These are phyloP conservation scores for Beroe forskalii DNA, from an alignment of 37 sponge, comb jelly and placozoan genomes.

Conservation along the genomic window DNA sequence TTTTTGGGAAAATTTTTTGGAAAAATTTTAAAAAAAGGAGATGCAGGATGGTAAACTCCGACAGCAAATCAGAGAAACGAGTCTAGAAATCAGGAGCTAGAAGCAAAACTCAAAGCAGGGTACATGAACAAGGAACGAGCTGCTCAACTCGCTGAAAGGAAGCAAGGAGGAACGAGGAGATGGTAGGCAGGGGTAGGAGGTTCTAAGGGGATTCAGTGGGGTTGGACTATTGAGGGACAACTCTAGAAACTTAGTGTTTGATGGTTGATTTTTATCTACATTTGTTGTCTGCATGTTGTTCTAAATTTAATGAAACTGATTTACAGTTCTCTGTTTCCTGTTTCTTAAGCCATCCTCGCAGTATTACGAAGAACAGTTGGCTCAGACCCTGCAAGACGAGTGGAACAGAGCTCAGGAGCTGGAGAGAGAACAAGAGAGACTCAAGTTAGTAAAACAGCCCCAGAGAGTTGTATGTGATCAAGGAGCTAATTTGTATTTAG, in stretches of 20 bases:
- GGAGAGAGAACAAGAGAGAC: slow-evolving; percentile 21
- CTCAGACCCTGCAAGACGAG: slow-evolving; percentile 62
- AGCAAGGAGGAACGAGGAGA: slow-evolving; percentile 67
- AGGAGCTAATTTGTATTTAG: too few relatives aligned
- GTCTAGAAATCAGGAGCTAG: slow-evolving; percentile 85
- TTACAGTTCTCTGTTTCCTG: too few relatives aligned
- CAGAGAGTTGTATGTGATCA: too few relatives aligned
- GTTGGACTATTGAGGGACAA: too few relatives aligned
- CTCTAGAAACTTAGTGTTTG: too few relatives aligned
- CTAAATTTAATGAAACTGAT: too few relatives aligned
- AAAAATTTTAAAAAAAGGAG: slow-evolving; percentile 73
- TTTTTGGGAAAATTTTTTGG: too few relatives aligned
- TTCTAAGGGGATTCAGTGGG: not conserved
- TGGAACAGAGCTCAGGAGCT: slow-evolving; percentile 64
- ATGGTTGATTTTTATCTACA: too few relatives aligned
- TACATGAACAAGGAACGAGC: slow-evolving; percentile 98
- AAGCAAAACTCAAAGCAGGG: slow-evolving; percentile 88
- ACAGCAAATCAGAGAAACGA: slow-evolving; percentile 82
- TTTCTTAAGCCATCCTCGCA: too few relatives aligned
- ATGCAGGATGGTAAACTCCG: slow-evolving; percentile 77
- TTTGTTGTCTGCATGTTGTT: too few relatives aligned
- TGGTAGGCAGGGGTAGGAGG: slow-evolving; percentile 63
- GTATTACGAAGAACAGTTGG: slow-evolving; percentile 59
- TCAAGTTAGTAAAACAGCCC: slow-evolving; percentile 52
- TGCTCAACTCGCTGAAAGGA: slow-evolving; percentile 95